These are phyloP conservation scores for Bicyclus anynana DNA, from an alignment of 1,140 invertebrate species.

Conservation along the genomic window DNA sequence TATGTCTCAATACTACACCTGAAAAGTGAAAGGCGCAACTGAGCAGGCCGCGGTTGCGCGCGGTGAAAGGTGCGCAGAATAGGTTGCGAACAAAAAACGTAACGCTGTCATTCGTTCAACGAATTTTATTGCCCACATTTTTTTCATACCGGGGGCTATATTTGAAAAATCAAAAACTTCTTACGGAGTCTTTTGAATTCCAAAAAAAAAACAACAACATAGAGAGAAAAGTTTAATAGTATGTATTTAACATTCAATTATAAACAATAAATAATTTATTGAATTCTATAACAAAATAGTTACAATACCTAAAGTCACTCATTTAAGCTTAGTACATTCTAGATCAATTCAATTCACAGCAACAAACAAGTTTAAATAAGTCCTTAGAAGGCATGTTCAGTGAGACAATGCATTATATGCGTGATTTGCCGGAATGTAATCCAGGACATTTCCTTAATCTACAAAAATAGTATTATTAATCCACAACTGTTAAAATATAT, in stretches of 20 bases:
- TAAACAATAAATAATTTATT: conserved; percentile 14
- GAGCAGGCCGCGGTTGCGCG: no score
- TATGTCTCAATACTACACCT: no score
- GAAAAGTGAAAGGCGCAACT: no score
- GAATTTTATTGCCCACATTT: no score
- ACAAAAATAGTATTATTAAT: background rate
- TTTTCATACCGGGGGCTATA: no score
- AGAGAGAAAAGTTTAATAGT: conserved; percentile 4
- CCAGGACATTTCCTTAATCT: background rate
- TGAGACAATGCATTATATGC: background rate
- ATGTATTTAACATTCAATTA: conserved; percentile 8
- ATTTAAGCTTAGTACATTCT: background rate
- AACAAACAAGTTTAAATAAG: background rate
- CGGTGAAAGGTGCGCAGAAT: no score
- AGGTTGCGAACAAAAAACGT: no score
- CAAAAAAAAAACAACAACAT: background rate
- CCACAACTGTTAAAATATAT: background rate
- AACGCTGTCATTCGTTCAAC: no score
- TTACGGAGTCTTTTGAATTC: no score
- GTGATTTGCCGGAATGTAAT: background rate
- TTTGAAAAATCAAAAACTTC: no score
- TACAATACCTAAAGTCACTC: background rate
- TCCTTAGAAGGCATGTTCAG: background rate
- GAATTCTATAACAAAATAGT: conserved; percentile 8
- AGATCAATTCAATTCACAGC: background rate